These are phyloP conservation scores for Danio aesculapii DNA, from an alignment of 2,797 vertebrate species.

Conservation along the genomic window DNA sequence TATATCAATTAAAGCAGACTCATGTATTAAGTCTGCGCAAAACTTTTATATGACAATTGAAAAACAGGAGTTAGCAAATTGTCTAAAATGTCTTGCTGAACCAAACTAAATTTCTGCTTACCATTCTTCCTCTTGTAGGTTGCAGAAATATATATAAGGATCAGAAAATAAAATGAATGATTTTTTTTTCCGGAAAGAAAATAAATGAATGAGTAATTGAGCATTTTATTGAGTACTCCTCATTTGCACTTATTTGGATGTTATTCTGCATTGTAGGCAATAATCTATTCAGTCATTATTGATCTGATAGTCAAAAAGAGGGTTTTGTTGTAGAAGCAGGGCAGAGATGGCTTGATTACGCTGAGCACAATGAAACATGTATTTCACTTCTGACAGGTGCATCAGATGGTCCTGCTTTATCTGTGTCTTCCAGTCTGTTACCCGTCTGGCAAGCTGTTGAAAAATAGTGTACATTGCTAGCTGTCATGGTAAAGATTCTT, in stretches of 20 bases:
- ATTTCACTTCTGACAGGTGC: slow-evolving; percentile 54
- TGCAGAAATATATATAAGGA: too few species aligned
- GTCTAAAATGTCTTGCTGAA: not conserved
- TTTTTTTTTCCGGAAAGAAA: too few species aligned
- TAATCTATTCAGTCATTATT: slow-evolving; percentile 6
- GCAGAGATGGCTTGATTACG: slow-evolving; percentile 61
- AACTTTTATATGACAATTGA: not conserved
- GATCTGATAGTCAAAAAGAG: slow-evolving; percentile 41
- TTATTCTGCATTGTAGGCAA: not conserved
- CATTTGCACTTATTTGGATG: not conserved
- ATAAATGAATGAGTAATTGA: too few species aligned
- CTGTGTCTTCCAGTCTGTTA: slow-evolving; percentile 39
- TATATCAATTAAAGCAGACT: not conserved
- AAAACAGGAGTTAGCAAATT: not conserved
- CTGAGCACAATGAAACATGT: slow-evolving; percentile 64
- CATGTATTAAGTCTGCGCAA: not conserved
- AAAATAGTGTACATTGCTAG: not conserved
- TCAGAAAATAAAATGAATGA: too few species aligned
- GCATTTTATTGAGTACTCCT: too few species aligned
- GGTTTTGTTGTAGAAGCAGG: slow-evolving; percentile 59
- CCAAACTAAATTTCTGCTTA: not conserved
- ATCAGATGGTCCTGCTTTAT: slow-evolving; percentile 47
- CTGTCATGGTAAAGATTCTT: not conserved
- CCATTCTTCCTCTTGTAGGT: not conserved
- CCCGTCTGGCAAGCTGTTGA: slow-evolving; percentile 43